Conservation (phyloP, 2,113 vertebrate genomes). For the Myiozetetes cayanensis region DNA sequence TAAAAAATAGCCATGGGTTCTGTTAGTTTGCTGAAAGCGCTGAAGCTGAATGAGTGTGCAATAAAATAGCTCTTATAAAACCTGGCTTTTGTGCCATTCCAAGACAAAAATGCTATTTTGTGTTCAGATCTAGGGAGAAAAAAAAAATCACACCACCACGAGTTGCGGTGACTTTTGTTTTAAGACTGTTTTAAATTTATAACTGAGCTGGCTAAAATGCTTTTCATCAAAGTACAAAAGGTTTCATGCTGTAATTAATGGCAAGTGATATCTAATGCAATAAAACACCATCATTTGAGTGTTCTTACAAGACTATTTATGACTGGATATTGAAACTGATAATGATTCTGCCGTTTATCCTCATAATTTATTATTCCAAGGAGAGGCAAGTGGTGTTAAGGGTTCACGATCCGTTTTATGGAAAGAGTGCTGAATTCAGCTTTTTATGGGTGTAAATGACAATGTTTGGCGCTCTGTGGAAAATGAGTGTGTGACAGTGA, state of each 20-base stretch:
- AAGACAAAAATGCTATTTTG: background rate
- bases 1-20: background rate
- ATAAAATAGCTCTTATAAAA: slow-evolving; percentile 32
- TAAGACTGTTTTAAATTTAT: slow-evolving; percentile 50
- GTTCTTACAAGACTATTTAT: slow-evolving; percentile 72
- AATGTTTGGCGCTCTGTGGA: slow-evolving; percentile 31
- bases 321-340: slow-evolving; percentile 70
- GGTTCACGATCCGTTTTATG: slow-evolving; percentile 63
- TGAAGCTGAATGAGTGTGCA: background rate
- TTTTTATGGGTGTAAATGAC: slow-evolving; percentile 59
- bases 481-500: background rate
- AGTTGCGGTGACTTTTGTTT: slow-evolving; percentile 59
- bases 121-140: background rate
- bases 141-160: background rate
- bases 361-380: slow-evolving; percentile 70
- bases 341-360: slow-evolving; percentile 72
- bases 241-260: slow-evolving; percentile 65
- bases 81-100: background rate
- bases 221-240: slow-evolving; percentile 66
- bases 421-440: slow-evolving; percentile 64
- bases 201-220: slow-evolving; percentile 54
- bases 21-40: background rate
- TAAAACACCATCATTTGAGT: slow-evolving; percentile 68
- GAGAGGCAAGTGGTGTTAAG: slow-evolving; percentile 64
- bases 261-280: slow-evolving; percentile 61